Evolutionary conservation across 1,140 invertebrate genomes (phyloP).

Genomic region (Periplaneta americana): DNA sequence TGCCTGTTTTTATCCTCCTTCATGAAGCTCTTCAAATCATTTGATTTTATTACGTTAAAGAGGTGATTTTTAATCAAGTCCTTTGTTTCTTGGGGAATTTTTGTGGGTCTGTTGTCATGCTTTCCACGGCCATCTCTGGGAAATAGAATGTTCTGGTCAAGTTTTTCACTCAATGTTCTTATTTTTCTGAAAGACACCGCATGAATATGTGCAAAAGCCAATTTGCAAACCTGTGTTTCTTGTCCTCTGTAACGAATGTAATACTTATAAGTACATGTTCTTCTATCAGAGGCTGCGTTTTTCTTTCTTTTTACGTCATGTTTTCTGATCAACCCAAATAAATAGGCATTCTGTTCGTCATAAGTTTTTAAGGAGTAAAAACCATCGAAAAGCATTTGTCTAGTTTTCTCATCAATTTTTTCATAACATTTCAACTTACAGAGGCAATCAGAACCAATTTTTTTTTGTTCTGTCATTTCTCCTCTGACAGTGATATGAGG

Average conservation of each 20-base stretch:
- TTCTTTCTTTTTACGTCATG: constrained; percentile 48
- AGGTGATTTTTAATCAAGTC: constrained; percentile 50
- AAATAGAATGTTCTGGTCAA: constrained; percentile 51
- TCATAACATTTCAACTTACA: constrained; percentile 45
- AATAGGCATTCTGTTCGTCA: constrained; percentile 52
- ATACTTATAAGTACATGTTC: constrained; percentile 51
- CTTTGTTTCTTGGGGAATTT: constrained; percentile 42
- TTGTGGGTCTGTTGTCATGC: constrained; percentile 42
- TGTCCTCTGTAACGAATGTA: constrained; percentile 45
- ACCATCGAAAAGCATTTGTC: constrained; percentile 46
- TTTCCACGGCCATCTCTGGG: constrained; percentile 47
- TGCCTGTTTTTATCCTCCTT: constrained; percentile 37
- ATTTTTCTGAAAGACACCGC: constrained; percentile 50
- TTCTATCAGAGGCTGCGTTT: constrained; percentile 43
- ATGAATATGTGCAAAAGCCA: constrained; percentile 51
- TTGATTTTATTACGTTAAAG: constrained; percentile 45
- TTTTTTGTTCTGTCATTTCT: constrained; percentile 43
- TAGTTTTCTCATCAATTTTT: constrained; percentile 43
- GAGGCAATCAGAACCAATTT: constrained; percentile 45
- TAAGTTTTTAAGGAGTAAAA: constrained; percentile 50
- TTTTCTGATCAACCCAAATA: constrained; percentile 51
- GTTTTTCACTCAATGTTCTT: constrained; percentile 47
- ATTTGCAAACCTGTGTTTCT: constrained; percentile 51
- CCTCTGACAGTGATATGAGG: constrained; percentile 50
- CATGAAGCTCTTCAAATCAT: constrained; percentile 44